phyloP scores from a whole-genome alignment of 2,113 vertebrate species.

The Onychostoma macrolepis region DNA sequence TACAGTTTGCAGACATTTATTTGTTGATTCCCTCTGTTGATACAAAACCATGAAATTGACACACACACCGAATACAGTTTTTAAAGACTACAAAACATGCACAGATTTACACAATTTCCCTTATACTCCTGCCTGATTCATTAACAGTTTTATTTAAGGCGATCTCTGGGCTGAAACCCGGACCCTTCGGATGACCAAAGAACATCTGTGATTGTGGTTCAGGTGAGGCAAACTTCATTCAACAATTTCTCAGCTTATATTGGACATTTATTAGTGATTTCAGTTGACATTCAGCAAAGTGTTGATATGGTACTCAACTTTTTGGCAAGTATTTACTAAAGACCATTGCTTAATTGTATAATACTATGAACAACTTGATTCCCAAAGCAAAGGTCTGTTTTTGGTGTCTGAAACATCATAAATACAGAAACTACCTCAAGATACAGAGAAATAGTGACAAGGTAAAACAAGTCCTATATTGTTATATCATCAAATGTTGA shows the following conservation, averaged over 20 bases:
- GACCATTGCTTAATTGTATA: not conserved
- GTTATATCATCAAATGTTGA: not conserved
- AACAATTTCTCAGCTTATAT: not conserved
- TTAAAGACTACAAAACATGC: slow-evolving; percentile 49
- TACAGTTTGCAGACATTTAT: slow-evolving; percentile 17
- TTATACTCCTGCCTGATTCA: slow-evolving; percentile 46
- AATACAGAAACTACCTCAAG: slow-evolving; percentile 9
- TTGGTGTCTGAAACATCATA: not conserved
- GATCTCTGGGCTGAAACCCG: not conserved
- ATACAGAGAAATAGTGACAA: not conserved
- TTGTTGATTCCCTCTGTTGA: slow-evolving; percentile 38
- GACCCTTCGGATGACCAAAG: not conserved
- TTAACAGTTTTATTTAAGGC: slow-evolving; percentile 31
- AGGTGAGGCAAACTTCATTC: slow-evolving; percentile 3
- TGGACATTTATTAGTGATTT: not conserved
- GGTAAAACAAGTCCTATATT: not conserved
- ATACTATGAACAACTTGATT: slow-evolving; percentile 13
- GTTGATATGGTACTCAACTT: not conserved
- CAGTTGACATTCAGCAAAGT: not conserved
- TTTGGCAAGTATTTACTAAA: not conserved
- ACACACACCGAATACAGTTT: not conserved
- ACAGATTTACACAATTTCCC: slow-evolving; percentile 34
- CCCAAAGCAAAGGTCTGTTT: not conserved
- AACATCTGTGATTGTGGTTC: not conserved
- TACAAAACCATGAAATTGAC: slow-evolving; percentile 55